These are phyloP conservation scores for Lochmaea crataegi DNA, from an alignment of 2,888 invertebrate species.

Conservation along the genomic window DNA sequence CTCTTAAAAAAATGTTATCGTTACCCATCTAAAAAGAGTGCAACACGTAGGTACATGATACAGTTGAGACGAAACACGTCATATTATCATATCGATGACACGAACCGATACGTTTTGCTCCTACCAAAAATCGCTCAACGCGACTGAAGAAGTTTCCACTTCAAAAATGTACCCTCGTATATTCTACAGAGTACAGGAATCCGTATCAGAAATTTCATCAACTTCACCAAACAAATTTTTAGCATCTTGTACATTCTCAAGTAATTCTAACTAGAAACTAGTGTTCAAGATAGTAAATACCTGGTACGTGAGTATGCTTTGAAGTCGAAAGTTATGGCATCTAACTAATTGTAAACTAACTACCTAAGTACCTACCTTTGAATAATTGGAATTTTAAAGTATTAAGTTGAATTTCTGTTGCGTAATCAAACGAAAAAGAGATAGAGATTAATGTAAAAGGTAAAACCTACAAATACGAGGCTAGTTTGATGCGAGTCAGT, in stretches of 20 bases:
- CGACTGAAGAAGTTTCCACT: too few relatives aligned
- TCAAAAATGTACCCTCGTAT: not conserved
- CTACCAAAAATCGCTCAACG: too few relatives aligned
- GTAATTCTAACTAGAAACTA: conserved; percentile 34
- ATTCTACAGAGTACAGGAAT: not conserved
- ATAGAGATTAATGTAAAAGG: not conserved
- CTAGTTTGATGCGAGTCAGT: too few relatives aligned
- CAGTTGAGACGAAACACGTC: too few relatives aligned
- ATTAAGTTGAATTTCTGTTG: not conserved
- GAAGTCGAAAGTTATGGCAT: conserved; percentile 39
- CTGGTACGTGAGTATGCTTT: conserved; percentile 46
- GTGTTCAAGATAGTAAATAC: conserved; percentile 45
- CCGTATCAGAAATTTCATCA: conserved; percentile 26
- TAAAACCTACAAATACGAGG: too few relatives aligned
- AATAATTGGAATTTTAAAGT: conserved; percentile 17
- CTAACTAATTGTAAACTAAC: conserved; percentile 32
- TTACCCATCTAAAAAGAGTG: too few relatives aligned
- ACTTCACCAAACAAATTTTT: conserved; percentile 33
- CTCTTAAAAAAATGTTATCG: too few relatives aligned
- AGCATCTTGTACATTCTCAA: conserved; percentile 31
- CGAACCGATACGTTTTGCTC: too few relatives aligned
- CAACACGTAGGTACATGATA: too few relatives aligned
- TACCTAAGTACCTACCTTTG: conserved; percentile 19
- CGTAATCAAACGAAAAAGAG: not conserved
- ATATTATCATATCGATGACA: too few relatives aligned